Conservation (phyloP, 1,140 invertebrate species). For the Saccostrea cuccullata region DNA sequence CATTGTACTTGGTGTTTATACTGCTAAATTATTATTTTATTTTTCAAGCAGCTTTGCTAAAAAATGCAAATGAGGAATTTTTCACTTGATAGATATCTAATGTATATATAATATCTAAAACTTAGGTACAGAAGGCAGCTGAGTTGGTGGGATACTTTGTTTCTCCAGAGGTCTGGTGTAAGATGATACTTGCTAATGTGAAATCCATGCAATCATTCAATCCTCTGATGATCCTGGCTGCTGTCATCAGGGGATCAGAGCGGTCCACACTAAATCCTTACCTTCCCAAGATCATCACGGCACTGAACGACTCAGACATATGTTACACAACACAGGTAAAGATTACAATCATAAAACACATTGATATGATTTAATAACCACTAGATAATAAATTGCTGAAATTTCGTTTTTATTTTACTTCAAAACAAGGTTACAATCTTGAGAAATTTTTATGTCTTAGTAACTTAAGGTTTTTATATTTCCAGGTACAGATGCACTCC, state of each 20-base stretch:
- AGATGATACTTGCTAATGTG: conserved; percentile 68
- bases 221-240: conserved; percentile 72
- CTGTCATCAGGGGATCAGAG: conserved; percentile 69
- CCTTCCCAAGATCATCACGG: conserved; percentile 65
- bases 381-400: too few relatives aligned
- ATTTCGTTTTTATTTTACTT: too few relatives aligned
- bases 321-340: conserved; percentile 71
- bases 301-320: conserved; percentile 67
- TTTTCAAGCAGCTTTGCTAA: not conserved
- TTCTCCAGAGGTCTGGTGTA: conserved; percentile 74
- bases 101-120: too few relatives aligned
- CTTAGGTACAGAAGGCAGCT: conserved; percentile 82
- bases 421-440: too few relatives aligned
- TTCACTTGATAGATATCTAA: too few relatives aligned
- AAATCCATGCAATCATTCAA: conserved; percentile 66
- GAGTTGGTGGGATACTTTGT: conserved; percentile 88
- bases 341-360: too few relatives aligned
- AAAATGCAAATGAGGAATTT: not conserved
- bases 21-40: not conserved
- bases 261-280: conserved; percentile 61
- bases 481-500: conserved; percentile 66
- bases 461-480: not conserved
- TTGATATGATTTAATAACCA: too few relatives aligned
- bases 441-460: too few relatives aligned
- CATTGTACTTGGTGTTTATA: not conserved